phyloP scores from a whole-genome alignment of 1,140 invertebrate genomes.

The Nasonia giraulti region DNA sequence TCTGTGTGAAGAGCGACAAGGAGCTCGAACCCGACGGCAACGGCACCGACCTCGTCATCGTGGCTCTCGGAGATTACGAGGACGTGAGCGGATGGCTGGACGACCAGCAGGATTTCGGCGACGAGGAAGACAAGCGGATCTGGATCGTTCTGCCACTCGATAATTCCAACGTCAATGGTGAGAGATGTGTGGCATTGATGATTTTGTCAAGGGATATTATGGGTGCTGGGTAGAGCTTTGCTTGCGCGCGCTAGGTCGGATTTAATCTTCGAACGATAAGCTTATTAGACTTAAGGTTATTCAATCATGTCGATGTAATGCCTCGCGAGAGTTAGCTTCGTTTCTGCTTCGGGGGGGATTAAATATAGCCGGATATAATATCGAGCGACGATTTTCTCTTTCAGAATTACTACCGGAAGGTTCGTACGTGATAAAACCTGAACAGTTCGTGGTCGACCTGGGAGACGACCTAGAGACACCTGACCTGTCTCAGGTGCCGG shows the following conservation, averaged over 20 bases:
- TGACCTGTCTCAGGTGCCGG: conserved; percentile 31
- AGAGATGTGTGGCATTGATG: background rate
- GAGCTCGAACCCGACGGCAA: background rate
- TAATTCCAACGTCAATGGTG: conserved; percentile 64
- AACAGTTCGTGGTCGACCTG: conserved; percentile 53
- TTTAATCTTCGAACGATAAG: background rate
- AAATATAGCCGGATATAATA: background rate
- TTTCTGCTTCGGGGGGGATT: background rate
- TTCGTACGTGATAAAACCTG: conserved; percentile 63
- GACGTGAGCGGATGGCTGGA: conserved; percentile 64
- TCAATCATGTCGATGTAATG: background rate
- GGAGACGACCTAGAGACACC: conserved; percentile 47
- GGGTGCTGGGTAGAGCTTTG: too few species aligned
- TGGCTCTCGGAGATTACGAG: conserved; percentile 58
- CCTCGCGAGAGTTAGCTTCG: background rate
- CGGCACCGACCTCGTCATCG: conserved; percentile 54
- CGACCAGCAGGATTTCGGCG: conserved; percentile 45
- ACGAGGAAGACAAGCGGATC: conserved; percentile 47
- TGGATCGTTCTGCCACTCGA: conserved; percentile 67
- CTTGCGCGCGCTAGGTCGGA: too few species aligned
- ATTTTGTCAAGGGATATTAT: background rate
- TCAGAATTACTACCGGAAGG: conserved; percentile 63
- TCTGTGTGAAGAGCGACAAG: conserved; percentile 65
- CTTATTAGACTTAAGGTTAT: background rate
- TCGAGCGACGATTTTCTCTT: conserved; percentile 8